Evolutionary conservation across 2,113 vertebrate genomes (phyloP), one percentile per base, ranked within the genome.

Genomic region (Tachysurus vachellii): DNA sequence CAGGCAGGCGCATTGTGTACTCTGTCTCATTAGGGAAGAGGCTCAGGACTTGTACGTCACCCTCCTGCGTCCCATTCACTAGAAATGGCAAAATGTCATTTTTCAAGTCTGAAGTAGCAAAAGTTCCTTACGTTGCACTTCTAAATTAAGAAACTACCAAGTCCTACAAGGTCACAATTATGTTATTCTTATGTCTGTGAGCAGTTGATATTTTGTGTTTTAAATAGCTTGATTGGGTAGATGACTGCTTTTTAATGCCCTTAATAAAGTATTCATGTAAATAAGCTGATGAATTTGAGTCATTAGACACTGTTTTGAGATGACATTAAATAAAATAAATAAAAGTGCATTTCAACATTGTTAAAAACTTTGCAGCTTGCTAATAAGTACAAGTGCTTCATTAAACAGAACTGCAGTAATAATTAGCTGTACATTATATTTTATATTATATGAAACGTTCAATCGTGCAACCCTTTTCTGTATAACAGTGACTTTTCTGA

Each of bases 61-160:
- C 96, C 23, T 85, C 36, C 86, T 94, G 94, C 84, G 97, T 95
- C n/a, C 96, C 97, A 0, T 99, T 99, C 88, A 99, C 98, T 99
- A 61, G 12, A 87, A n/a, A 53, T 36, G 4, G 23, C 9, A 76
- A 76, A 53, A 62, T 61, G 10, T 81, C 19, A 64, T 64, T 16
- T n/a, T 6, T 82, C 19, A 47, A 82, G 3, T 4, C 28, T 17
- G 31, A 6, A 28, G 13, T 10, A 28, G 16, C 26, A 54, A 31
- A 28, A 19, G 12, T 79, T 31, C 44, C 47, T 14, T 54, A 56
- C 76, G 31, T 56, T 0, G 8, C 47, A 53, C 42, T 76, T 76
- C 23, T 50, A 76, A 14, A 47, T n/a, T 76, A 50, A 50, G 73
- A 76, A 76, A 71, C 10, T 42, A 47, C 44, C 44, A 76, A 76